Evolutionary conservation across 2,797 vertebrate genomes (phyloP), one percentile per base, ranked within the genome.

Genomic region (Sardinella longiceps): DNA sequence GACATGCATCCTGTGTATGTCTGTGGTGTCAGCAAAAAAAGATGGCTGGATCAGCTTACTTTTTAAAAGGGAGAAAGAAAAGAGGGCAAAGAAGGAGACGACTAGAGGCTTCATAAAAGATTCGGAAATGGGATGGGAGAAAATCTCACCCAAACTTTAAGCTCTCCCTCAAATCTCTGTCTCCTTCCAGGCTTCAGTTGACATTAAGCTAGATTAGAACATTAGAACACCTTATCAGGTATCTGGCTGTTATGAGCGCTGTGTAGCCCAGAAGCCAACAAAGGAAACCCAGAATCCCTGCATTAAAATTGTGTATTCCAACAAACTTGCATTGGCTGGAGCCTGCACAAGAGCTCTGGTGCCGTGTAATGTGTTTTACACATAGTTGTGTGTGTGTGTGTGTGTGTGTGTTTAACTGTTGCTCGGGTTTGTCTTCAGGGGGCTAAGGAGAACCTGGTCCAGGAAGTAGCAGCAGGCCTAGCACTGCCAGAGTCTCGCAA

Each of bases 401-500:
- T 53, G 51, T 53, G 15, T 53, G 51, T 53, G 15, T 20, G 12
- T 70, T 89, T 80, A 86, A 60, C 48, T 58, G 81, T 84, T 81
- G 15, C 43, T 90, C 74, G 87, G 66, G 63, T 58, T 84, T 84
- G 83, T 18, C 43, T 82, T 10, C 70, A 89, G 89, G 86, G 53
- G 50, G 15, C 23, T 45, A 87, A 20, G 77, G 90, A 86, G n/a
- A 92, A 87, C 2, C 80, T 86, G 83, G 83, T 25, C 23, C 89
- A 92, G 83, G 92, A 93, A 53, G 91, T 86, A 63, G 87, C 86
- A 74, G 84, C 88, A 33, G 86, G 74, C 43, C 85, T 74, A 20
- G 87, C 87, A 0, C 10, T 89, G 11, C 80, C 91, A 80, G 94
- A 94, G 51, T 80, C 90, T 83, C 93, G 90, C 12, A 93, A 91